These are phyloP conservation scores for Coreoperca whiteheadi DNA, from an alignment of 2,113 vertebrate species.

Conservation along the genomic window DNA sequence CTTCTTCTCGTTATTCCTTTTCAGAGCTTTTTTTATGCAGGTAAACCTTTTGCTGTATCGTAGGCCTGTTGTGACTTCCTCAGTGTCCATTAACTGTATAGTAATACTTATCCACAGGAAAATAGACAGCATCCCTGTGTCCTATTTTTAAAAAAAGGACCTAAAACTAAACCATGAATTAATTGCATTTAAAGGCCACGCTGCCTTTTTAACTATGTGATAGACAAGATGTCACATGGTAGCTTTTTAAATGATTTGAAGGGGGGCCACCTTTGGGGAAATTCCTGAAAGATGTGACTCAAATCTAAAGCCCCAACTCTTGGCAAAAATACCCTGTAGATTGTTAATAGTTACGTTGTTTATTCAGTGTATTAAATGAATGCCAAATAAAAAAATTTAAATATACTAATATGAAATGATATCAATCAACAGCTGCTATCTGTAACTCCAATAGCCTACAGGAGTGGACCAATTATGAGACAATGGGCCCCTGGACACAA, in stretches of 20 bases:
- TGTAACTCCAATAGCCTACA: too few species aligned
- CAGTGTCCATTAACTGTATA: neutral
- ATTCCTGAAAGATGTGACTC: too few species aligned
- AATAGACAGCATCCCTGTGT: neutral
- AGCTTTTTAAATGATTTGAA: neutral
- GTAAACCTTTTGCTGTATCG: neutral
- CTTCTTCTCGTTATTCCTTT: neutral
- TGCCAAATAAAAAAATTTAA: neutral
- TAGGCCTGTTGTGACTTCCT: neutral
- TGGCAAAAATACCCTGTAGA: neutral
- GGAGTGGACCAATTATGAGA: too few species aligned
- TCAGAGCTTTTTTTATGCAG: neutral
- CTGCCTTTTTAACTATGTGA: neutral
- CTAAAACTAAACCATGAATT: neutral
- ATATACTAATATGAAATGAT: neutral
- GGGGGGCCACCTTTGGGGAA: neutral
- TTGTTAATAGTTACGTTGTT: neutral
- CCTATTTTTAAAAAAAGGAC: neutral
- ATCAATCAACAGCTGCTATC: neutral
- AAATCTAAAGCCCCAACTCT: neutral
- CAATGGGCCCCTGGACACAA: neutral
- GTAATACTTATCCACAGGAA: neutral
- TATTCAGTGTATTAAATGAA: neutral
- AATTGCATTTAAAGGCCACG: neutral
- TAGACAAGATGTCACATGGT: neutral